A percentile compares a stretch with the other conserved stretches of the same genome.
Evolutionary conservation across 2,113 vertebrate species (phyloP).

Genomic region (Nothocercus nigrocapillus): DNA sequence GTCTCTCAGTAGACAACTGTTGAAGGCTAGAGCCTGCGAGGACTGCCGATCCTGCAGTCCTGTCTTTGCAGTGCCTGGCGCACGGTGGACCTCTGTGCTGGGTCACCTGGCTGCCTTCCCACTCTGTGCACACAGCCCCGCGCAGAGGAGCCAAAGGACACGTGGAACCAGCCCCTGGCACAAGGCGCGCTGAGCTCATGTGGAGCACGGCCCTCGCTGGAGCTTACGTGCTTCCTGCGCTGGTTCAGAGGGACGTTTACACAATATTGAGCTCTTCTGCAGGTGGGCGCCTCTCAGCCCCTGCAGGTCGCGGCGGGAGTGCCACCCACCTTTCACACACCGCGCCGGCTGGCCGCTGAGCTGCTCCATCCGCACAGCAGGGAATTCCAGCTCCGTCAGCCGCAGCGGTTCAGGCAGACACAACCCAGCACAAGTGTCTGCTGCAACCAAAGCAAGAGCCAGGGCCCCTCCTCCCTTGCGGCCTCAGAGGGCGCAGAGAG

Average conservation of each 20-base stretch:
- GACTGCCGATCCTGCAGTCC: not conserved
- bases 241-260: not conserved
- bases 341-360: not conserved
- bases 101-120: not conserved
- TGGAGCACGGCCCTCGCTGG: not conserved
- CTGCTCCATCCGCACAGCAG: accelerated
- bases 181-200: not conserved
- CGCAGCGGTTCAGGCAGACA: not conserved
- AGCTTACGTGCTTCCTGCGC: not conserved
- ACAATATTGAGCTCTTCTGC: not conserved
- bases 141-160: not conserved
- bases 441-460: not conserved
- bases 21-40: not conserved
- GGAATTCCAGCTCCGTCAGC: not conserved
- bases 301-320: not conserved
- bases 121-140: not conserved
- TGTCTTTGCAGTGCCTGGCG: not conserved
- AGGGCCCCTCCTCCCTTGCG: accelerated
- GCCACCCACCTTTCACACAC: not conserved
- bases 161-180: not conserved
- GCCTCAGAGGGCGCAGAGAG: not conserved
- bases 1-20: not conserved
- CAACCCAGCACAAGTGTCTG: not conserved
- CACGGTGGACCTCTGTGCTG: accelerated
- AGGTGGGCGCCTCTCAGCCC: not conserved